Conservation (phyloP, 1,140 invertebrate genomes). For the Zaprionus kolodkinae region DNA sequence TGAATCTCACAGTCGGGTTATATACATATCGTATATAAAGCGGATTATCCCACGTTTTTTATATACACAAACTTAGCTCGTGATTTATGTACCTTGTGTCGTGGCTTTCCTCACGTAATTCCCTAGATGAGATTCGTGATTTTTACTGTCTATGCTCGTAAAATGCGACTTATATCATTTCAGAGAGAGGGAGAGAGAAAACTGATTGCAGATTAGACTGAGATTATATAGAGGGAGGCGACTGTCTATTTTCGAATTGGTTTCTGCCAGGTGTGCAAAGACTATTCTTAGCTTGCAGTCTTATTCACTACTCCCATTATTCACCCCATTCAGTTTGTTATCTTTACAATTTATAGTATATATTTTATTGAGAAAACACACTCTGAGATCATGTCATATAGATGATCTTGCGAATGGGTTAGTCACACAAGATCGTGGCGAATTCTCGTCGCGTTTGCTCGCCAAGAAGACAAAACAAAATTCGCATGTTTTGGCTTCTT, state of each 20-base stretch:
- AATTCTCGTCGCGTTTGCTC: constrained; percentile 4
- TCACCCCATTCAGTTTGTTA: constrained; percentile 1
- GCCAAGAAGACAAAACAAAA: constrained; percentile 40
- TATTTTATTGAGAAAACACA: not conserved
- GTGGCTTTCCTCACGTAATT: not conserved
- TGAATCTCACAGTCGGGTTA: not conserved
- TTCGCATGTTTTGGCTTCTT: constrained; percentile 35
- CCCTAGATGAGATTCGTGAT: not conserved
- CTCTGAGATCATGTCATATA: not conserved
- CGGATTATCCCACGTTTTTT: constrained; percentile 20
- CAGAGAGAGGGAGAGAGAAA: not conserved
- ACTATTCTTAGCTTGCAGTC: not conserved
- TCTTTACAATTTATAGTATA: not conserved
- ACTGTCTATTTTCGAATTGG: not conserved
- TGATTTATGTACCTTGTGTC: constrained; percentile 12
- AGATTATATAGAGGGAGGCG: not conserved
- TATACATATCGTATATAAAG: not conserved
- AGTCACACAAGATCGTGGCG: constrained; percentile 18
- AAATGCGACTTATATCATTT: constrained; percentile 13
- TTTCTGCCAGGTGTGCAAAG: not conserved
- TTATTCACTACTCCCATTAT: not conserved
- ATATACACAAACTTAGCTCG: constrained; percentile 6
- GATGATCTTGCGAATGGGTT: constrained; percentile 10
- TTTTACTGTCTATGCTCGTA: constrained; percentile 12
- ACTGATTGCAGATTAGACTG: not conserved